Evolutionary conservation across 2,888 invertebrate genomes (phyloP), one percentile per base, ranked within the genome.

Genomic region (Orthosia gracilis): DNA sequence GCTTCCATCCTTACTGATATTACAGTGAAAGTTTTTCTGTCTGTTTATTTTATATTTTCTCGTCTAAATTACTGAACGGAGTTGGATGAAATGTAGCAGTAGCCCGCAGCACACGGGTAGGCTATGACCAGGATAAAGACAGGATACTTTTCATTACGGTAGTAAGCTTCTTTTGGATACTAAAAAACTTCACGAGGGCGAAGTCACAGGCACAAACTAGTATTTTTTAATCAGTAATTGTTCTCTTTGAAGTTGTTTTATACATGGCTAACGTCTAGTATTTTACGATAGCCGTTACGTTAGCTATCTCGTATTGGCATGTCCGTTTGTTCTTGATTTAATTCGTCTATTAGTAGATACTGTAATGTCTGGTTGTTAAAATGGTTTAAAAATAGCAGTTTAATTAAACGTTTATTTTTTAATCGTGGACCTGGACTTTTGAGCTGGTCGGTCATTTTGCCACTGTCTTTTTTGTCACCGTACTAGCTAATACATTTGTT

Each of bases 221-320:
- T 59, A 57, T 23, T 65, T 62, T 77, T 57, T 61, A 57, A 52
- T 4, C 54, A 54, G 21, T 73, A 49, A 62, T 77, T 67, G 47
- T 50, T 64, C 49, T 54, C 72, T 80, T 82, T 83, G 66, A 78
- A 54, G 59, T 61, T 5, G 31, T 21, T 73, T 54, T 73, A 73
- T 72, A 45, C 3, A 18, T 15, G 1, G 17, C 21, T 45, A 62
- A 17, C 12, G 47, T 3, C 40, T 21, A 31, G 13, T n/a, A n/a
- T 23, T 59, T 59, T 23, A 55, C 50, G 61, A 47, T 65, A 17
- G 15, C 17, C 49, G n/a, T 80, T 49, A 62, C 40, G 61, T 62
- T 52, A 13, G 47, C 74, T 21, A 66, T 62, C 65, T 57, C 0
- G 52, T 47, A 50, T 57, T 23, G 15, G 45, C 12, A 57, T 66